Evolutionary conservation across 2,797 vertebrate species (phyloP).

Genomic region (Aulostomus chinensis): DNA sequence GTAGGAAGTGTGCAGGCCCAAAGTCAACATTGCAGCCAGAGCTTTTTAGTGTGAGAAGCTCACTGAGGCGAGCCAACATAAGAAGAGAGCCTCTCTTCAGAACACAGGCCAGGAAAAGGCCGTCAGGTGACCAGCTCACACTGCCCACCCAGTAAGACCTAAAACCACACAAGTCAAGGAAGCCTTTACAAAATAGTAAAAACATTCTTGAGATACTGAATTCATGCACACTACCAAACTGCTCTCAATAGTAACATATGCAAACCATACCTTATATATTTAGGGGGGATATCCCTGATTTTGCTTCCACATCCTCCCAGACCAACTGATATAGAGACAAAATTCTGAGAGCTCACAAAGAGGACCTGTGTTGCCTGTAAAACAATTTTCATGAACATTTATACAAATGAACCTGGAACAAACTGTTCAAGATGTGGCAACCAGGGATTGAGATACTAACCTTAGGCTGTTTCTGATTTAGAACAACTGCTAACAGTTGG

Average conservation of each 20-base stretch:
- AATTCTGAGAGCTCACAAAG: slow-evolving; percentile 90
- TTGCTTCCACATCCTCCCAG: slow-evolving; percentile 92
- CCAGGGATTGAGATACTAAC: slow-evolving; percentile 59
- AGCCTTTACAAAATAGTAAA: neutral
- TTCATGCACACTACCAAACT: neutral
- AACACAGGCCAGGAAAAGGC: slow-evolving; percentile 92
- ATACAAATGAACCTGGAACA: neutral
- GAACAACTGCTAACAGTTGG: slow-evolving; percentile 82
- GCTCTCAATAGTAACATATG: neutral
- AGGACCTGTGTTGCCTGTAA: slow-evolving; percentile 89
- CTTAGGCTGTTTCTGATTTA: slow-evolving; percentile 92
- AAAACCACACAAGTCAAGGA: neutral
- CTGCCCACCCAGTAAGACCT: slow-evolving; percentile 96
- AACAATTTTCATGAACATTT: slow-evolving; percentile 1
- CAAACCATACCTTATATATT: slow-evolving; percentile 84
- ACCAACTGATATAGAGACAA: slow-evolving; percentile 83
- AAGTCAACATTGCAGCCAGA: slow-evolving; percentile 92
- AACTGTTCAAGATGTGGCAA: neutral
- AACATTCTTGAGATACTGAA: neutral
- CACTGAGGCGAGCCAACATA: slow-evolving; percentile 87
- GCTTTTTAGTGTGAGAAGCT: slow-evolving; percentile 86
- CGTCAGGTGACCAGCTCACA: slow-evolving; percentile 88
- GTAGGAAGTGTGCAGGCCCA: slow-evolving; percentile 93
- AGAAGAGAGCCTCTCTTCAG: slow-evolving; percentile 93
- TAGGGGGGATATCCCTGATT: slow-evolving; percentile 77